Evolutionary conservation across 1,140 invertebrate species (phyloP).

Genomic region (Philotrypesis tridentata): DNA sequence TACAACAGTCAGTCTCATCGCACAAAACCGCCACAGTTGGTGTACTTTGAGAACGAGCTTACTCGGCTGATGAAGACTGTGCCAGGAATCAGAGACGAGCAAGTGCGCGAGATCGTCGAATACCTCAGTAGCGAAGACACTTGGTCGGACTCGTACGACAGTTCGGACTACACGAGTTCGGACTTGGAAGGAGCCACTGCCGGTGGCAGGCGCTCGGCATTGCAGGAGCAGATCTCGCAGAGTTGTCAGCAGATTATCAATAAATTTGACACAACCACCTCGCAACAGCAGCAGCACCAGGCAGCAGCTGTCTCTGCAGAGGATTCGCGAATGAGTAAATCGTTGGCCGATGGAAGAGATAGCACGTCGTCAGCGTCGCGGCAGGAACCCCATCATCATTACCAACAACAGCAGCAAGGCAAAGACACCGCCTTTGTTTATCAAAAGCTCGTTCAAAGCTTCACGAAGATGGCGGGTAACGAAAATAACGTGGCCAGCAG

Average conservation of each 20-base stretch:
- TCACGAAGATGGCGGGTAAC: constrained; percentile 82
- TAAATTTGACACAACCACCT: constrained; percentile 81
- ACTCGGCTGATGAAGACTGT: constrained; percentile 94
- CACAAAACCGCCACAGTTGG: constrained; percentile 86
- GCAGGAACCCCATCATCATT: background rate
- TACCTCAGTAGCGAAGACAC: constrained; percentile 93
- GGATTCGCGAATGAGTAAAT: constrained; percentile 69
- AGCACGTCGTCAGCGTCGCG: constrained; percentile 50
- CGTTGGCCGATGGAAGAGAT: constrained; percentile 65
- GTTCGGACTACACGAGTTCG: constrained; percentile 91
- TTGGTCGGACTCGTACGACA: constrained; percentile 94
- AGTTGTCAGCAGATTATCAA: constrained; percentile 91
- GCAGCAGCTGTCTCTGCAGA: constrained; percentile 62
- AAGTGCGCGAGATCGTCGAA: constrained; percentile 92
- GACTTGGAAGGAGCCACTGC: constrained; percentile 85
- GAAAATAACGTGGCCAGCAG: constrained; percentile 68
- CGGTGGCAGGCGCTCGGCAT: constrained; percentile 78
- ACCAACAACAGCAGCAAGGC: constrained; percentile 70
- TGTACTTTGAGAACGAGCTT: constrained; percentile 91
- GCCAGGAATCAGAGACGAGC: constrained; percentile 90
- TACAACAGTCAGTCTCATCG: constrained; percentile 58
- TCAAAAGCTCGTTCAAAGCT: constrained; percentile 86
- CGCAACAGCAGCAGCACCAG: background rate
- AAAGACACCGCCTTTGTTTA: constrained; percentile 88
- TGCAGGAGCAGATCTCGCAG: constrained; percentile 89